Conservation (phyloP, 2,113 vertebrate species). For the Myotis davidii region DNA sequence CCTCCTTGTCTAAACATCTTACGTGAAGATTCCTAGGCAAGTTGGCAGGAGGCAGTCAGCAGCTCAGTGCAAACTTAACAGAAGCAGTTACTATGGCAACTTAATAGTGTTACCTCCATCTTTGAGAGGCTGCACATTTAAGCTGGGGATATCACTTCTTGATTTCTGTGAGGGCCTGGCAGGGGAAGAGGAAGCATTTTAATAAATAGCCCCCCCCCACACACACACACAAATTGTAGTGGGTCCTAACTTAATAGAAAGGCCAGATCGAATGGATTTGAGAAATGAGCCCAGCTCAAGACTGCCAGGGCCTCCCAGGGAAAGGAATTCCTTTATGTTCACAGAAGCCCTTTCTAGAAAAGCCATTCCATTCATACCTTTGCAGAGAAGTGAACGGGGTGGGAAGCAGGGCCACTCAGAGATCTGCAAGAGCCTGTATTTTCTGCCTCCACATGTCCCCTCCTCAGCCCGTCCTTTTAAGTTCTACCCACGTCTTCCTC, state of each 20-base stretch:
- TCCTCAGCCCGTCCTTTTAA: background rate
- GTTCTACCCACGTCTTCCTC: background rate
- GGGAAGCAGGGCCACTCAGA: background rate
- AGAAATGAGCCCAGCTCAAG: slow-evolving; percentile 46
- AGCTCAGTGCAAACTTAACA: background rate
- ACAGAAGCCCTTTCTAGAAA: slow-evolving; percentile 61
- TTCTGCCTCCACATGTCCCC: background rate
- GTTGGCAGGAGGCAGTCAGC: background rate
- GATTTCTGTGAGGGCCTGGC: background rate
- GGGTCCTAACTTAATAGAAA: slow-evolving; percentile 54
- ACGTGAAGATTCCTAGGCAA: background rate
- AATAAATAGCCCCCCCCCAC: background rate
- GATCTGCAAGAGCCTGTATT: background rate
- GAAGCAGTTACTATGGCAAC: slow-evolving; percentile 44
- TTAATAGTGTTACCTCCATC: background rate
- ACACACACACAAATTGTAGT: background rate
- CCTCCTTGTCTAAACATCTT: background rate
- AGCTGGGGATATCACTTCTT: background rate
- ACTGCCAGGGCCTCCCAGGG: slow-evolving; percentile 26
- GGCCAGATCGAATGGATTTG: slow-evolving; percentile 45
- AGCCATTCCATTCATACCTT: slow-evolving; percentile 66
- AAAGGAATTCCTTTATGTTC: slow-evolving; percentile 69
- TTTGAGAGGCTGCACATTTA: background rate
- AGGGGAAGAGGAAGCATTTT: slow-evolving; percentile 33
- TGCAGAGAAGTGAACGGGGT: background rate